phyloP scores from a whole-genome alignment of 2,113 vertebrate genomes.

The Phoxinus phoxinus region DNA sequence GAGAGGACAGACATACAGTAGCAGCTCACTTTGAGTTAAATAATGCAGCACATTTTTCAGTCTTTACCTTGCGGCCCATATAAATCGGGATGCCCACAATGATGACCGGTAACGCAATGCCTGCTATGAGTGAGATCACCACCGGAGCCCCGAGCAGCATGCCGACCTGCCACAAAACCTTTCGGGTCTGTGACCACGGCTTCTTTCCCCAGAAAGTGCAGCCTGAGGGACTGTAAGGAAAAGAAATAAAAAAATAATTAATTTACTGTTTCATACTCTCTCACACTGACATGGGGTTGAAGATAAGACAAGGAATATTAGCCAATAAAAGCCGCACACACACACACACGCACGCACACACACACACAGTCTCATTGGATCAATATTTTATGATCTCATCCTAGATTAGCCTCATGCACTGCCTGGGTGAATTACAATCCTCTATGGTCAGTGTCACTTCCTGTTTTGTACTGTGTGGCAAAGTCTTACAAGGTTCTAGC shows the following conservation, averaged over 20 bases:
- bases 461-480: constrained; percentile 28
- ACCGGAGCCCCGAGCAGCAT: constrained; percentile 87
- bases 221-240: constrained; percentile 81
- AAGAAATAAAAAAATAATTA: constrained; percentile 31
- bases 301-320: not conserved
- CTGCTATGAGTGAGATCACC: constrained; percentile 84
- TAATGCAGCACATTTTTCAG: not conserved
- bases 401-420: constrained; percentile 19
- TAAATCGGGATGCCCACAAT: constrained; percentile 88
- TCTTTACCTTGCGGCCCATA: constrained; percentile 84
- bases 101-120: constrained; percentile 87
- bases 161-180: constrained; percentile 88
- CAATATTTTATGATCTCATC: constrained; percentile 38
- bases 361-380: not conserved
- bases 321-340: constrained; percentile 13
- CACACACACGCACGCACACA: not conserved
- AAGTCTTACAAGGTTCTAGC: not conserved
- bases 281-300: not conserved
- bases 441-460: constrained; percentile 44
- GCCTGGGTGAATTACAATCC: constrained; percentile 34
- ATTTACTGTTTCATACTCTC: not conserved
- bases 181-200: constrained; percentile 85
- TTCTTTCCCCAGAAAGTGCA: constrained; percentile 92
- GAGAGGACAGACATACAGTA: not conserved
- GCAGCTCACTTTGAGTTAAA: not conserved